Evolutionary conservation across 2,113 vertebrate genomes (phyloP).

Genomic region (Prunella fulvescens): DNA sequence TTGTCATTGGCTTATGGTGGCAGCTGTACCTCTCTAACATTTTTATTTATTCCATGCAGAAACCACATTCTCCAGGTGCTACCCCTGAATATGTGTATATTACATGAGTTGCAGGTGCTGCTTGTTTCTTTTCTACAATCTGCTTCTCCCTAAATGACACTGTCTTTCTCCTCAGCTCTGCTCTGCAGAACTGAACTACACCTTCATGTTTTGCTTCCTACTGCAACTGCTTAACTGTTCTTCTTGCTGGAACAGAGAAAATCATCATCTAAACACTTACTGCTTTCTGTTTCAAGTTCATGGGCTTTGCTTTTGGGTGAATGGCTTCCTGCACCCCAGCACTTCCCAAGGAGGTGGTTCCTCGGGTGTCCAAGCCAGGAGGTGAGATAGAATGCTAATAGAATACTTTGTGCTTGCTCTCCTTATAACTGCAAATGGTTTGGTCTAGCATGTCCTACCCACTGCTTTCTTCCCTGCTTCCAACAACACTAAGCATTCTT

Average conservation of each 20-base stretch:
- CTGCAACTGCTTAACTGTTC: neutral
- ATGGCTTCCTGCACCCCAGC: neutral
- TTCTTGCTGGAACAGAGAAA: neutral
- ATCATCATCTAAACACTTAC: neutral
- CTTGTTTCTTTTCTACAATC: neutral
- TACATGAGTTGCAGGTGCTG: neutral
- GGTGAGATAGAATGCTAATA: neutral
- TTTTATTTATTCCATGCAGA: neutral
- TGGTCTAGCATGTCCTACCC: neutral
- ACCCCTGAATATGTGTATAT: neutral
- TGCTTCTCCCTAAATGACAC: neutral
- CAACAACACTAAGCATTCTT: neutral
- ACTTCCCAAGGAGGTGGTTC: neutral
- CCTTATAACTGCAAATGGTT: neutral
- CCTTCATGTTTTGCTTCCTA: neutral
- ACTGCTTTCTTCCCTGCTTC: neutral
- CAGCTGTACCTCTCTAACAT: neutral
- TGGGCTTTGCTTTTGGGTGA: neutral
- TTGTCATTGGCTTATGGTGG: neutral
- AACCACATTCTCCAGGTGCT: neutral
- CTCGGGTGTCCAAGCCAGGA: neutral
- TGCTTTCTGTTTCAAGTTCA: neutral
- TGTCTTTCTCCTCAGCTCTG: neutral
- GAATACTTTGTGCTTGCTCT: neutral
- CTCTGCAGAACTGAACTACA: neutral